Conservation (phyloP, 2,888 invertebrate species). For the Drosophila tanythrix region DNA sequence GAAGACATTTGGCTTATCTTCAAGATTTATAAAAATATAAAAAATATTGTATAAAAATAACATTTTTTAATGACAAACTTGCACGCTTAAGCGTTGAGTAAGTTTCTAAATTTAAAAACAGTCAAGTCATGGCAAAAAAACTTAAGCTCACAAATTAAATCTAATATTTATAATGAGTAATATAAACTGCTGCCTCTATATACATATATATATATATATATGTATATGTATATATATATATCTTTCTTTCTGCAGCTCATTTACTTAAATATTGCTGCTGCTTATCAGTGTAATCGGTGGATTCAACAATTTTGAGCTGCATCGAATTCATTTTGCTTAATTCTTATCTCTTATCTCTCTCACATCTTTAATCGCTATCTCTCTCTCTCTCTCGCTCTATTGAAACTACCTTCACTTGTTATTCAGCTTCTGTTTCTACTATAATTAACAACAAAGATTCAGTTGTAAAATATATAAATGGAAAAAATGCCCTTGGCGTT, state of each 20-base stretch:
- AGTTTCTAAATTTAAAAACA: background rate
- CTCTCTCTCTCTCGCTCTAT: background rate
- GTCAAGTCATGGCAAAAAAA: background rate
- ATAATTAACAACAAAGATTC: conserved; percentile 6
- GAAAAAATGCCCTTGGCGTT: conserved; percentile 50
- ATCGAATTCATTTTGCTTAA: background rate
- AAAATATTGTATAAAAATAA: background rate
- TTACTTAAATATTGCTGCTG: background rate
- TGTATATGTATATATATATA: background rate
- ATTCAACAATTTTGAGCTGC: background rate
- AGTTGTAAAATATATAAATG: conserved; percentile 13
- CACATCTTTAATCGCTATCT: background rate
- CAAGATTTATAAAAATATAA: background rate
- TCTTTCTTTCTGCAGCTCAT: background rate
- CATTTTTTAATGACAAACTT: background rate
- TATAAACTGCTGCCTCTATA: background rate
- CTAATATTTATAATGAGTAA: background rate
- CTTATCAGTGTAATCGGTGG: background rate
- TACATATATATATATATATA: background rate
- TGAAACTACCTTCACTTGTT: conserved; percentile 49
- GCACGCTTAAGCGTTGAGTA: background rate
- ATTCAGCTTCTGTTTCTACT: conserved; percentile 15
- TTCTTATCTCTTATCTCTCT: background rate
- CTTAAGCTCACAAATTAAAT: background rate
- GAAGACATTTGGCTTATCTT: background rate